These are phyloP conservation scores for Pharmacophagus antenor DNA, from an alignment of 2,888 invertebrate genomes.

Conservation along the genomic window DNA sequence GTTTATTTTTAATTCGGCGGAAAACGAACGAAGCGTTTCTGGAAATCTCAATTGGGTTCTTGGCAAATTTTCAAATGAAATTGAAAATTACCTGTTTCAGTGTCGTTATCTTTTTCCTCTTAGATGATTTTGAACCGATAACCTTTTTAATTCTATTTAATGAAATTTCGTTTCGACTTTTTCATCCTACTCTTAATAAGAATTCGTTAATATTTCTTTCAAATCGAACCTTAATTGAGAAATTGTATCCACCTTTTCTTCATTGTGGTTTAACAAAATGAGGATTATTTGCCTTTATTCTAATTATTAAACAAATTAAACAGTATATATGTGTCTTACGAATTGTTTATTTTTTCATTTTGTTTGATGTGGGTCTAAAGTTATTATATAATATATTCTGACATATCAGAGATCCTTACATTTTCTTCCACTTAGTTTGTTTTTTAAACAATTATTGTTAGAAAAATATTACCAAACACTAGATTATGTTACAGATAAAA, in stretches of 20 bases:
- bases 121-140: conserved; percentile 24
- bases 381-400: no score
- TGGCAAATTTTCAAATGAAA: conserved; percentile 43
- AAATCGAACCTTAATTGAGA: neutral
- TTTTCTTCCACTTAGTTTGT: no score
- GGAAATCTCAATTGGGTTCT: conserved; percentile 43
- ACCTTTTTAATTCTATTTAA: conserved; percentile 20
- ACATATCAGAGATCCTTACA: no score
- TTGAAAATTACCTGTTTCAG: conserved; percentile 35
- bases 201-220: neutral
- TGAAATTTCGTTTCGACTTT: conserved; percentile 13
- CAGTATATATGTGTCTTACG: no score
- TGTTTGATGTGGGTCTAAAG: no score
- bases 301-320: neutral
- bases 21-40: conserved; percentile 38
- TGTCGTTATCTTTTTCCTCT: conserved; percentile 30
- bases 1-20: conserved; percentile 50
- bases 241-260: neutral
- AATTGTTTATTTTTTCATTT: no score
- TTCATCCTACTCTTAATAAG: neutral
- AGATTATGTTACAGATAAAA: no score
- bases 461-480: no score
- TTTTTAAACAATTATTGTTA: no score
- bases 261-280: neutral
- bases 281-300: neutral